Conservation (phyloP, 2,888 invertebrate species). For the Epicampocera succincta region DNA sequence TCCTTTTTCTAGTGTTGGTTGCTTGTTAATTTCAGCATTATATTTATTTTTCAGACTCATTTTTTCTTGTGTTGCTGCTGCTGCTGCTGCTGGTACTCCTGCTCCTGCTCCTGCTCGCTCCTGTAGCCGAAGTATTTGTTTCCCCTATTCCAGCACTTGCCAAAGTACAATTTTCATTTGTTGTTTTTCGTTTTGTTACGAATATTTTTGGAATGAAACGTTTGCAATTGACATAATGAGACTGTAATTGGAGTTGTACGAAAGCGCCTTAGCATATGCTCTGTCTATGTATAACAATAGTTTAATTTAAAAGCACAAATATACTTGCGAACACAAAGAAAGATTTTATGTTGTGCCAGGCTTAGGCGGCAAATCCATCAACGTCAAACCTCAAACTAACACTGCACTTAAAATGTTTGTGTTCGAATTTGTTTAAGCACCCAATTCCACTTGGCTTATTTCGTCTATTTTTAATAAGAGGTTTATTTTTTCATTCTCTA, state of each 20-base stretch:
- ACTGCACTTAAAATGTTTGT: constrained; percentile 35
- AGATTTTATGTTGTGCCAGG: constrained; percentile 52
- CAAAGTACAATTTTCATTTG: constrained; percentile 59
- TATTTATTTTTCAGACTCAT: constrained; percentile 53
- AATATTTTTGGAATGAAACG: constrained; percentile 65
- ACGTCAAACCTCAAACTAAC: constrained; percentile 69
- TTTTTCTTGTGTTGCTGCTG: constrained; percentile 15
- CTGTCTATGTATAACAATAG: constrained; percentile 56
- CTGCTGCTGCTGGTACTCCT: background rate
- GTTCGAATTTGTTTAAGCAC: constrained; percentile 8
- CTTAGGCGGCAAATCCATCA: constrained; percentile 66
- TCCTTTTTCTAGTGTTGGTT: constrained; percentile 68
- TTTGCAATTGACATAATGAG: constrained; percentile 77
- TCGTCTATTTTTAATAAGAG: constrained; percentile 1
- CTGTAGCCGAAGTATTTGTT: background rate
- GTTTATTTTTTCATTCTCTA: background rate
- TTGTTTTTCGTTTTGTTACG: constrained; percentile 52
- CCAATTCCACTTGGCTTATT: background rate
- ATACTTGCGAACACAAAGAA: background rate
- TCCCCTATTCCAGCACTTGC: constrained; percentile 36
- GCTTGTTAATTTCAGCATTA: constrained; percentile 67
- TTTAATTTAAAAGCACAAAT: constrained; percentile 53
- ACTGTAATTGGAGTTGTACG: constrained; percentile 76
- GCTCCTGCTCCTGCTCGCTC: constrained; percentile 4
- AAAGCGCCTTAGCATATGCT: constrained; percentile 70